Evolutionary conservation across 2,888 invertebrate genomes (phyloP).

Genomic region (Drosophila macrothrix): DNA sequence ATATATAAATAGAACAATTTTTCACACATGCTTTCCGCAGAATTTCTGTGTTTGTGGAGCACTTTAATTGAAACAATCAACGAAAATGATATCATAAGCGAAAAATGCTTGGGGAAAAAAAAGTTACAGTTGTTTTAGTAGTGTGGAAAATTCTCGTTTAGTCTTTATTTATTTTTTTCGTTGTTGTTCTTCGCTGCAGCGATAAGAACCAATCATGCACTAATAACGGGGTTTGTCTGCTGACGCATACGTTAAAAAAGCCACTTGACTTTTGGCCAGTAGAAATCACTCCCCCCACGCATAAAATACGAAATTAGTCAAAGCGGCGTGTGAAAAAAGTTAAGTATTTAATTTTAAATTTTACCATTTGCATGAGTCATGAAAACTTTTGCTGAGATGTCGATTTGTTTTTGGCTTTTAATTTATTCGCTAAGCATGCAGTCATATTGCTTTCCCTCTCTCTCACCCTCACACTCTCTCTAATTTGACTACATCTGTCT

Average conservation of each 20-base stretch:
- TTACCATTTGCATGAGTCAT: conserved; percentile 45
- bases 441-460: conserved; percentile 30
- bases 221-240: conserved; percentile 26
- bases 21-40: conserved; percentile 58
- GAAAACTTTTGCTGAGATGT: conserved; percentile 31
- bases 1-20: conserved; percentile 60
- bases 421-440: conserved; percentile 39
- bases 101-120: conserved; percentile 15
- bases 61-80: conserved; percentile 57
- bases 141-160: conserved; percentile 23
- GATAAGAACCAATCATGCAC: conserved; percentile 51
- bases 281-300: conserved; percentile 38
- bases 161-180: conserved; percentile 1
- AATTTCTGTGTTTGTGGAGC: conserved; percentile 31
- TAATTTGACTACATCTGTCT: conserved; percentile 46
- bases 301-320: conserved; percentile 5
- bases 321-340: conserved; percentile 41
- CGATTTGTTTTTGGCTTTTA: conserved; percentile 16
- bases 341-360: conserved; percentile 22
- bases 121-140: conserved; percentile 6
- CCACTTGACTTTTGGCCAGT: conserved; percentile 65
- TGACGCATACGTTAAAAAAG: conserved; percentile 58
- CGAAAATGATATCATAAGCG: conserved; percentile 56
- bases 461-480: conserved; percentile 2
- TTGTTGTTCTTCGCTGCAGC: conserved; percentile 11